phyloP scores from a whole-genome alignment of 2,113 vertebrate genomes.

The Macrotis lagotis region DNA sequence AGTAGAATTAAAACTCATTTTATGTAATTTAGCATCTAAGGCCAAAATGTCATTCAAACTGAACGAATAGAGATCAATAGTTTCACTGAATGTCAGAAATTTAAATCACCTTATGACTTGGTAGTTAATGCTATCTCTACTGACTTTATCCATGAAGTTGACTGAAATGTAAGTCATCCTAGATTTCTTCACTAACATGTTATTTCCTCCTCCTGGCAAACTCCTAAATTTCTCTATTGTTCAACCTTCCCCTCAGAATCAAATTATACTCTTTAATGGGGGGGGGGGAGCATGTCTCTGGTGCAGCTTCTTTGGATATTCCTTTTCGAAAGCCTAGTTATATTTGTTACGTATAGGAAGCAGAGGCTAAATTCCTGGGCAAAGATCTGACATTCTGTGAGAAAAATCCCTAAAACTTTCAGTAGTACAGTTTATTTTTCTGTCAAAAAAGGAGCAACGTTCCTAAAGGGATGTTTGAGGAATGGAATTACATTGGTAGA shows the following conservation, averaged over 20 bases:
- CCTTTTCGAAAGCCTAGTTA: background rate
- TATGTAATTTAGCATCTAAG: background rate
- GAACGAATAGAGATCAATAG: background rate
- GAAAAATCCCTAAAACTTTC: background rate
- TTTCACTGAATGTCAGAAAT: background rate
- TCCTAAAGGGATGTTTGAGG: background rate
- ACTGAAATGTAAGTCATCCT: background rate
- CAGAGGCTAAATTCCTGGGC: background rate
- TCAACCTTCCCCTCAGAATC: background rate
- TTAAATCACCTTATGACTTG: background rate
- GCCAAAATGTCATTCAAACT: background rate
- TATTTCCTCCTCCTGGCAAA: background rate
- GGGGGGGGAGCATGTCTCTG: no score
- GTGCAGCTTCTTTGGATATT: background rate
- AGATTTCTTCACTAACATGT: background rate
- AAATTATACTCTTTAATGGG: background rate
- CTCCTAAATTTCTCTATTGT: background rate
- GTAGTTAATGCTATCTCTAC: background rate
- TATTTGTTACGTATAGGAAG: background rate
- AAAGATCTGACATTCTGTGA: background rate
- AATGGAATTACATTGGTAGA: background rate
- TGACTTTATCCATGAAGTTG: background rate
- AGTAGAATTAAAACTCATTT: background rate
- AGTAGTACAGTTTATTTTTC: background rate
- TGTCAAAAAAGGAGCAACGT: background rate